Evolutionary conservation across 2,113 vertebrate genomes (phyloP).

Genomic region (Rissa tridactyla): DNA sequence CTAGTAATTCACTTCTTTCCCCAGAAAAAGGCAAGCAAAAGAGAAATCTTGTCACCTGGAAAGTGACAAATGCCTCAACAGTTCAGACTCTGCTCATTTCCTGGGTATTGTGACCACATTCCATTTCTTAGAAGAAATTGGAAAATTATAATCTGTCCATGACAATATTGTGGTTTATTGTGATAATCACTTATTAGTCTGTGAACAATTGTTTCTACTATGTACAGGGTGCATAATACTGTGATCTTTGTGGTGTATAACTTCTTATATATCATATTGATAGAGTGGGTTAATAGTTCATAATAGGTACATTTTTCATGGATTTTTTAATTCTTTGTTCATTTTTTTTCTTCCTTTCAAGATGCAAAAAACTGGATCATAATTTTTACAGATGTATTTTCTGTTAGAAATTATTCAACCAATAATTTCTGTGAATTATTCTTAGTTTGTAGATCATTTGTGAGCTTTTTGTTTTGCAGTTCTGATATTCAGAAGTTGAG

Average conservation of each 20-base stretch:
- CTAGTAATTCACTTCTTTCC: not conserved
- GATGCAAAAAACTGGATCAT: not conserved
- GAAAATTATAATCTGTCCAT: not conserved
- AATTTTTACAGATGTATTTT: not conserved
- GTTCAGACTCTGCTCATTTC: not conserved
- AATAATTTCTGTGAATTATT: not conserved
- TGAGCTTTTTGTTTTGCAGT: not conserved
- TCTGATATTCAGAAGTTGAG: not conserved
- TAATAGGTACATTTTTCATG: not conserved
- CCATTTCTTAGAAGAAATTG: not conserved
- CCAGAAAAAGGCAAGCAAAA: not conserved
- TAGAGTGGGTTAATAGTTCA: not conserved
- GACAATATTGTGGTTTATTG: not conserved
- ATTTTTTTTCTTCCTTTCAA: not conserved
- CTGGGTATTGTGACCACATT: no score
- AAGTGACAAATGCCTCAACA: not conserved
- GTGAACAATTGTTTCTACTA: not conserved
- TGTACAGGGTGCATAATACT: not conserved
- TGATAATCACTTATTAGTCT: not conserved
- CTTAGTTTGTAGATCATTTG: not conserved
- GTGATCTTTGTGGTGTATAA: not conserved
- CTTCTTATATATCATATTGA: not conserved
- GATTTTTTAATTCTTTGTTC: not conserved
- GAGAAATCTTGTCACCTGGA: not conserved
- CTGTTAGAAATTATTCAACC: not conserved